These are phyloP conservation scores for Ganaspis sp. DNA, from an alignment of 1,140 invertebrate species.

Conservation along the genomic window DNA sequence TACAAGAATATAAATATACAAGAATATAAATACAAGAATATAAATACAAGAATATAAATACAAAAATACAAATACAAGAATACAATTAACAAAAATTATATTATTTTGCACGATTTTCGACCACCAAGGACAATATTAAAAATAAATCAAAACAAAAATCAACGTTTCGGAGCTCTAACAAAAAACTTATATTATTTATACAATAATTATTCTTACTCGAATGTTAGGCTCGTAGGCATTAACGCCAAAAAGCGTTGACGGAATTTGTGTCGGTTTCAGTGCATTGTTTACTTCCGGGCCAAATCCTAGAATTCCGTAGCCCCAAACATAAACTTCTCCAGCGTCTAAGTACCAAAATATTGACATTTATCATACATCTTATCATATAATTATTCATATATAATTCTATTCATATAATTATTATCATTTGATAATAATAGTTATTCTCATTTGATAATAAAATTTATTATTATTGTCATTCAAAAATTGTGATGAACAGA, in stretches of 20 bases:
- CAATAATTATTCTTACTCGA: slow-evolving; percentile 73
- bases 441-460: slow-evolving; percentile 46
- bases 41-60: no score
- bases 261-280: slow-evolving; percentile 83
- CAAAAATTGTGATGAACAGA: slow-evolving; percentile 32
- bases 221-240: slow-evolving; percentile 87
- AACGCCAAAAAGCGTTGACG: slow-evolving; percentile 87
- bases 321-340: slow-evolving; percentile 94
- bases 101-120: no score
- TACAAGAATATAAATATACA: no score
- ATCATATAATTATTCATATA: no score
- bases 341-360: slow-evolving; percentile 78
- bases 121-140: no score
- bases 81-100: no score
- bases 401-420: neutral
- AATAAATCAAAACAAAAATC: no score
- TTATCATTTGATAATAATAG: slow-evolving; percentile 35
- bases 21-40: no score
- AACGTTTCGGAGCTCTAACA: neutral
- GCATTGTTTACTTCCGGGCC: slow-evolving; percentile 86
- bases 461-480: no score
- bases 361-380: no score
- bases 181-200: no score
- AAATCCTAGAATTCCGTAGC: slow-evolving; percentile 92
- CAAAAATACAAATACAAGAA: no score